Percentiles rank a stretch among this genome's conserved stretches.
phyloP scores from a whole-genome alignment of 1,140 invertebrate species.

The Leptopilina boulardi region DNA sequence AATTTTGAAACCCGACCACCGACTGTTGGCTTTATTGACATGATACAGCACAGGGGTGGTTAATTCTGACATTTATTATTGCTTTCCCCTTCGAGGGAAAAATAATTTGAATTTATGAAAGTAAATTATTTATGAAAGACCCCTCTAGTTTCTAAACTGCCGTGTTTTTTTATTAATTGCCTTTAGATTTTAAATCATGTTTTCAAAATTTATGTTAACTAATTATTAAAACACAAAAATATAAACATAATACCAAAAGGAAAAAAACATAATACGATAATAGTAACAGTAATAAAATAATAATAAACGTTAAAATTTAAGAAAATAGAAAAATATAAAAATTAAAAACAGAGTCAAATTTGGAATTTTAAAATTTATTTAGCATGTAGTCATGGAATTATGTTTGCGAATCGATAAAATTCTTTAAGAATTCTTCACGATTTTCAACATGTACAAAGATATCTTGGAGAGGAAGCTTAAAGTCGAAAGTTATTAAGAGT shows the following conservation, averaged over 20 bases:
- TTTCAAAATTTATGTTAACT: too few relatives aligned
- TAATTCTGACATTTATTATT: slow-evolving; percentile 9
- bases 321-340: too few relatives aligned
- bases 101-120: slow-evolving; percentile 1
- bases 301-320: too few relatives aligned
- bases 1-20: not conserved
- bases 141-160: not conserved
- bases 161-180: not conserved
- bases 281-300: too few relatives aligned
- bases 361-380: too few relatives aligned
- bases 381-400: too few relatives aligned
- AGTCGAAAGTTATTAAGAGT: not conserved
- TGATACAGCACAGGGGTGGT: not conserved
- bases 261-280: too few relatives aligned
- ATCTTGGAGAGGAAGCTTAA: not conserved
- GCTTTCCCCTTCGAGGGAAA: not conserved
- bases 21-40: not conserved
- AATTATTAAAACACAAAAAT: too few relatives aligned
- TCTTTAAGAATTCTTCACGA: not conserved
- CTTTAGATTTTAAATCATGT: not conserved
- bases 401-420: too few relatives aligned
- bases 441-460: not conserved
- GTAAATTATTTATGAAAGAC: not conserved
- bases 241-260: too few relatives aligned
- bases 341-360: too few relatives aligned